These are phyloP conservation scores for Hippasteria phrygiana DNA, from an alignment of 53 echinoderm and acorn worm species.

Conservation along the genomic window DNA sequence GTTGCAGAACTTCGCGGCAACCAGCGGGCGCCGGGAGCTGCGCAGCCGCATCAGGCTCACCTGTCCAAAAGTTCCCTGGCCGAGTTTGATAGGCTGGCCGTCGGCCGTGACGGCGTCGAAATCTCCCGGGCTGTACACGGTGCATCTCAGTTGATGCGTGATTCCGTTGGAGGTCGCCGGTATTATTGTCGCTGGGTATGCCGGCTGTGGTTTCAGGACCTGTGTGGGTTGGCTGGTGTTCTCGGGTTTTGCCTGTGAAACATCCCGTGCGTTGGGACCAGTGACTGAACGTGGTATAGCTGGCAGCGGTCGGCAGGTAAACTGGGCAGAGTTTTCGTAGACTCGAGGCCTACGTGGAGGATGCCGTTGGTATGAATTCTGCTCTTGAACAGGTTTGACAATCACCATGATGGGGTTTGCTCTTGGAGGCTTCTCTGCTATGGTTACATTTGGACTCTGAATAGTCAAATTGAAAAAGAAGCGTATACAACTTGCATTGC, in stretches of 20 bases:
- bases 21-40: slow-evolving; percentile 15
- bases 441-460: neutral
- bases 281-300: neutral
- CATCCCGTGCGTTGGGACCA: neutral
- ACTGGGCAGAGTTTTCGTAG: neutral
- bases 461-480: neutral
- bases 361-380: neutral
- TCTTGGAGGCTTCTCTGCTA: neutral
- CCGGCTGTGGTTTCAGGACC: neutral
- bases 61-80: slow-evolving; percentile 27
- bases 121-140: slow-evolving; percentile 8
- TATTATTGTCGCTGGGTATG: neutral
- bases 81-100: slow-evolving; percentile 2
- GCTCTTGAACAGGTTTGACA: neutral
- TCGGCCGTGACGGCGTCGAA: neutral
- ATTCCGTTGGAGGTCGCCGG: neutral
- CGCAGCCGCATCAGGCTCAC: slow-evolving; percentile 27
- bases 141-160: slow-evolving; percentile 7
- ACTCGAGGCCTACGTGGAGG: neutral
- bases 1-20: slow-evolving; percentile 18
- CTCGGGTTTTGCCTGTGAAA: neutral
- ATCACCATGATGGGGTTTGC: neutral
- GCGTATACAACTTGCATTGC: too few relatives aligned
- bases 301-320: slow-evolving; percentile 3
- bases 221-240: neutral